Base-by-base conservation (phyloP, 2,797 vertebrate genomes). In the Jordanella pulchra region DNA sequence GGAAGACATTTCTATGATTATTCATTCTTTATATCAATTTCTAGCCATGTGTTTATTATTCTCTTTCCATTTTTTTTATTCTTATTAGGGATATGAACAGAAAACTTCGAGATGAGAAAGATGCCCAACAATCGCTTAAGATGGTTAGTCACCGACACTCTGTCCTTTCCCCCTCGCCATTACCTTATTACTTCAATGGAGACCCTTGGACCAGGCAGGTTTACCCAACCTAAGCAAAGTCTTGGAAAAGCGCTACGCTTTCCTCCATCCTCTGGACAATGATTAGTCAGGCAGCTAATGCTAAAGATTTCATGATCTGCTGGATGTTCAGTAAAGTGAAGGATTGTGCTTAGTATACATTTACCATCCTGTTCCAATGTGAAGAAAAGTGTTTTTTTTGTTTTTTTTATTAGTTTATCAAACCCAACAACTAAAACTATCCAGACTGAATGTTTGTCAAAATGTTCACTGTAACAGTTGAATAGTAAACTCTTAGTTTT, bases 31-130 rank as follows among this genome's bases (percentile, higher is more conserved):
- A 51, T 14, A 5, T 2, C 35, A 17, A 9, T 73, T 60, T 58
- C 42, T 39, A 65, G 17, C 15, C 17, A 6, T 6, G 35, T 0
- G 0, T 45, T 21, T 50, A 39, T 55, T 51, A 47, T 14, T 69
- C n/a, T 6, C 13, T 71, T 21, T 73, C n/a, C 71, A 30, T 54
- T 71, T 44, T 71, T 32, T 77, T 17, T 60, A 14, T 21, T 66
- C 83, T 47, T 72, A 10, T 72, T 71, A 99, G 98, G 93, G 97
- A 99, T 71, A 96, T 99, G 95, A 99, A 99, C 93, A 96, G 95
- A 73, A 93, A 93, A 72, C 92, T 99, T 11, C 94, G 97, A 32
- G 98, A 99, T 48, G 97, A 99, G 82, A 95, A 96, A 85, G 98
- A 99, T 0, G 93, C 94, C 67, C 95, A 94, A 32, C 96, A 97